A percentile compares a stretch with the other conserved stretches of the same genome.
phyloP scores from a whole-genome alignment of 2,113 vertebrate species.

The Brachyhypopomus gauderio region DNA sequence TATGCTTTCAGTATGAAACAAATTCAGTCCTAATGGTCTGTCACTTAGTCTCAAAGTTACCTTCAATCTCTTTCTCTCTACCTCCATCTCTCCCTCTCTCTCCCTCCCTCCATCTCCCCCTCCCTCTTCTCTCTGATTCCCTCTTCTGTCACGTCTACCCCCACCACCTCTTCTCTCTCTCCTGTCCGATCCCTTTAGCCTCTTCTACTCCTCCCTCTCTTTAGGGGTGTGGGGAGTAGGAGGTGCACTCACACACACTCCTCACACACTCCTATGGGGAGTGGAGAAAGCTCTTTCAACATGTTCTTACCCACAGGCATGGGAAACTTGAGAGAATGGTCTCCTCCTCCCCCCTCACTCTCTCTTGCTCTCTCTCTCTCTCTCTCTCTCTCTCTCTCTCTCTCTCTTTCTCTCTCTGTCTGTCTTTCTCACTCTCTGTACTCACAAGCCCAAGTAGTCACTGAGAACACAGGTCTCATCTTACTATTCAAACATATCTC shows the following conservation, averaged over 20 bases:
- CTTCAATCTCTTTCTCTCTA: background rate
- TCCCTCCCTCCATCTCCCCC: background rate
- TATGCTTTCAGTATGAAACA: conserved; percentile 17
- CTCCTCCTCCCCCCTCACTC: conserved; percentile 8
- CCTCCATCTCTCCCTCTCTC: background rate
- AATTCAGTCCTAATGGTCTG: background rate
- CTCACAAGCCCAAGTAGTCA: conserved; percentile 6
- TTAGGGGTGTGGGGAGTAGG: background rate
- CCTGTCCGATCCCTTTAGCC: background rate
- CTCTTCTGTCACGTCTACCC: background rate
- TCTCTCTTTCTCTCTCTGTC: no score
- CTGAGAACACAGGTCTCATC: conserved; percentile 7
- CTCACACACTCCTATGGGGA: background rate
- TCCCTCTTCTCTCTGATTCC: background rate
- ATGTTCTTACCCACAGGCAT: background rate
- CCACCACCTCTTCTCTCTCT: background rate
- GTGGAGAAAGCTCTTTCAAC: background rate
- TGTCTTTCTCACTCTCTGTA: background rate
- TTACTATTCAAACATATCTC: conserved; percentile 29
- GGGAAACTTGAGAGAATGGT: conserved; percentile 5
- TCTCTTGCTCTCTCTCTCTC: no score
- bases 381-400: no score
- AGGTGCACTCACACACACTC: background rate
- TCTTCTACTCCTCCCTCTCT: background rate
- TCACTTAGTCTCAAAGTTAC: background rate